Evolutionary conservation across 2,797 vertebrate species (phyloP), one percentile per base, ranked within the genome.

Genomic region (Chiroxiphia lanceolata): DNA sequence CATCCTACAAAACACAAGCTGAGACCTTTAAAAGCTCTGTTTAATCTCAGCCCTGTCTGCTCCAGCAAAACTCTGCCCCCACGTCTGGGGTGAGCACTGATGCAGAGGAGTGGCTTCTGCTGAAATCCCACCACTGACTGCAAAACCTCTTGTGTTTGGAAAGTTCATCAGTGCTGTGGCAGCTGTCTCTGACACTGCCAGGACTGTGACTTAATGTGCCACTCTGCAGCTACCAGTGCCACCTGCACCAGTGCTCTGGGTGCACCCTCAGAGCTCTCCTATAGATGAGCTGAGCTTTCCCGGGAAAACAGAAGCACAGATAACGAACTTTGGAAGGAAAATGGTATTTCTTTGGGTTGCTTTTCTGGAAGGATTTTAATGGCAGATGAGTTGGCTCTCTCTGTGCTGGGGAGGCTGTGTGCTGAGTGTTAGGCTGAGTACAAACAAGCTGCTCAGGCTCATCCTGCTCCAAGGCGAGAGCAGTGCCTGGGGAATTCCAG

Each of bases 191-290:
- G n/a, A 13, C 3, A 4, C 57, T 67, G 65, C 51, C 72, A 36
- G 74, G 34, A 25, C 64, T 83, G 82, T 85, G 47, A n/a, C 12
- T 64, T 13, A 3, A 16, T 1, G 34, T 71, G 25, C 26, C 33
- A 11, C 33, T 3, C 4, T 67, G 77, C 45, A 67, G 42, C n/a
- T 53, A 23, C 29, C 21, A 16, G 38, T 4, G 38, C 29, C 2
- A 3, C 15, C 63, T 21, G 17, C n/a, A 7, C 34, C 18, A 36
- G 33, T 0, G 0, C 22, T 18, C 68, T 16, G 65, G 72, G 44
- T 18, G n/a, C 36, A 59, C 17, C 51, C 40, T 11, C 22, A 25
- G 36, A 50, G 60, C n/a, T 31, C 45, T 70, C 38, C 47, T 48
- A 1, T 4, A 48, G 57, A 7, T 40, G 16, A 42, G 45, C 77